phyloP scores from a whole-genome alignment of 37 sponge, comb jelly and placozoan genomes.

The Beroe ovata region DNA sequence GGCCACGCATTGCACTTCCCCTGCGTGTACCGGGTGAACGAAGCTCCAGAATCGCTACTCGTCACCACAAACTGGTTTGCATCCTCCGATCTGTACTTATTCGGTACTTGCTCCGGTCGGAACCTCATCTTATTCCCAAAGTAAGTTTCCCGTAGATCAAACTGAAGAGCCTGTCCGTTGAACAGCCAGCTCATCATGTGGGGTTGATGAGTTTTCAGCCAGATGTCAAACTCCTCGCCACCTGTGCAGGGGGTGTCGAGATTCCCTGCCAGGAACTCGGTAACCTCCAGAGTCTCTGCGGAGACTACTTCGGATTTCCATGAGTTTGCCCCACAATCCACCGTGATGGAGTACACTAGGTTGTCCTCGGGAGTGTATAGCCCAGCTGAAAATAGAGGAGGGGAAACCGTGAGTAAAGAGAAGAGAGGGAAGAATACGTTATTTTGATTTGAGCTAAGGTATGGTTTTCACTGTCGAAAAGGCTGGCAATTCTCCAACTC shows the following conservation, averaged over 20 bases:
- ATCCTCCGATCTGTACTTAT: constrained; percentile 5
- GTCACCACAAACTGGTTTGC: not conserved
- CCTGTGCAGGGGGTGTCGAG: not conserved
- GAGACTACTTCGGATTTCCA: not conserved
- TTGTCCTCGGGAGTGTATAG: constrained; percentile 9
- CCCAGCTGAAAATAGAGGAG: constrained; percentile 24
- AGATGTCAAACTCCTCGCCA: constrained; percentile 25
- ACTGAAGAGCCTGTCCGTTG: constrained; percentile 55
- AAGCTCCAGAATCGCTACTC: not conserved
- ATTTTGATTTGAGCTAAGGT: no score
- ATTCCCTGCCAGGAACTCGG: not conserved
- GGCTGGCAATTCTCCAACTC: no score
- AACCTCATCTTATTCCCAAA: not conserved
- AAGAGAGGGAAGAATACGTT: no score
- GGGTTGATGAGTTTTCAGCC: constrained; percentile 39
- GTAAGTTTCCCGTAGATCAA: not conserved
- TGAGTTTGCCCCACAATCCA: not conserved
- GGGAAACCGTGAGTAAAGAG: no score
- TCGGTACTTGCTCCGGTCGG: not conserved
- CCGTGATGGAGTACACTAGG: not conserved
- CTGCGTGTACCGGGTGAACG: not conserved
- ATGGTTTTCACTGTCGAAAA: no score
- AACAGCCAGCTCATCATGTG: constrained; percentile 39
- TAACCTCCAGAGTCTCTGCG: not conserved
- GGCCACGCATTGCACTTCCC: constrained; percentile 19